Conservation (phyloP, 2,113 vertebrate species). For the Felis catus region DNA sequence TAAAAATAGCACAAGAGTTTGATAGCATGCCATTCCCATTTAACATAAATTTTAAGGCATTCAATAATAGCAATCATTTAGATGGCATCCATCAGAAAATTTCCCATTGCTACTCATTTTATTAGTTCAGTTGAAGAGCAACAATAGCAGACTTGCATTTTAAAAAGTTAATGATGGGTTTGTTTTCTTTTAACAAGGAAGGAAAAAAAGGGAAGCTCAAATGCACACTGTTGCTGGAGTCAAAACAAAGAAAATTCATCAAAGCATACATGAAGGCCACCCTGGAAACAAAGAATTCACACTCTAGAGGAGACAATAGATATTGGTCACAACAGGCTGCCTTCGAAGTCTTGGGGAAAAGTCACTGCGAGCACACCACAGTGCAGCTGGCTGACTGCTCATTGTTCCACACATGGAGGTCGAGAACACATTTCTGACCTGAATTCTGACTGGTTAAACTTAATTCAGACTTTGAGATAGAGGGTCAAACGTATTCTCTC, state of each 20-base stretch:
- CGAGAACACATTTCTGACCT: background rate
- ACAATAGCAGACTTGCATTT: slow-evolving; percentile 29
- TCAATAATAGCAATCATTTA: slow-evolving; percentile 15
- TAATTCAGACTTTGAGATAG: background rate
- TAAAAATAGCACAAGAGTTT: slow-evolving; percentile 15
- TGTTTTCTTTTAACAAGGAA: slow-evolving; percentile 55
- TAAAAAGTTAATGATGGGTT: slow-evolving; percentile 41
- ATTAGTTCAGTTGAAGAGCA: slow-evolving; percentile 49
- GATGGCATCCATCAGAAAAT: slow-evolving; percentile 56
- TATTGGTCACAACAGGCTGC: background rate
- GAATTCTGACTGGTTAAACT: background rate
- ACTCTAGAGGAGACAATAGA: background rate
- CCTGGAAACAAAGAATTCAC: slow-evolving; percentile 5
- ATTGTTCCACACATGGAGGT: accelerated
- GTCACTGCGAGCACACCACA: background rate
- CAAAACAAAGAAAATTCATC: slow-evolving; percentile 60
- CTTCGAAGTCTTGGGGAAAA: background rate
- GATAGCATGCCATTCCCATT: background rate
- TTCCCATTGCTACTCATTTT: slow-evolving; percentile 32
- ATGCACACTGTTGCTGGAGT: background rate
- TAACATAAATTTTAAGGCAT: slow-evolving; percentile 42
- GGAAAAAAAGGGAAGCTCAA: background rate
- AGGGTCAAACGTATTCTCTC: background rate
- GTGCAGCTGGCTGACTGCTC: background rate
- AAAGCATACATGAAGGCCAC: slow-evolving; percentile 32